phyloP scores from a whole-genome alignment of 2,888 invertebrate genomes.

The Acanthacorydalis orientalis region DNA sequence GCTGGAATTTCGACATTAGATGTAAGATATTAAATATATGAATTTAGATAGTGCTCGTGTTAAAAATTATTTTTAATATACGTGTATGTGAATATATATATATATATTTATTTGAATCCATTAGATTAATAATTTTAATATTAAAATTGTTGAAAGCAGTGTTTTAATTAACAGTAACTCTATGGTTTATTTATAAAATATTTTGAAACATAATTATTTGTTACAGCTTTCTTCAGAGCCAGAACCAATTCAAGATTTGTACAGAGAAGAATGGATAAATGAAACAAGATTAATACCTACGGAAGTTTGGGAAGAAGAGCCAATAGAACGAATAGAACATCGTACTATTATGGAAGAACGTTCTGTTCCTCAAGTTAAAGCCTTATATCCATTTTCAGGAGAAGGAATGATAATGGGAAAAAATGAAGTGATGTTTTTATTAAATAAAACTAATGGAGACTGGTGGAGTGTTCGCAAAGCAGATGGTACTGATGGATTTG shows the following conservation, averaged over 20 bases:
- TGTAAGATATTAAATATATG: conserved; percentile 18
- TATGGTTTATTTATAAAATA: neutral
- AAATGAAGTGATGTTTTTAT: conserved; percentile 81
- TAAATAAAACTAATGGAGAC: conserved; percentile 90
- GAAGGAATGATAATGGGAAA: conserved; percentile 85
- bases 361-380: conserved; percentile 71
- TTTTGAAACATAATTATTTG: neutral
- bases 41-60: neutral
- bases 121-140: too few species aligned
- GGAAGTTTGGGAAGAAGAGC: conserved; percentile 86
- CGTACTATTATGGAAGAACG: conserved; percentile 76
- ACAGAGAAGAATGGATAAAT: conserved; percentile 60
- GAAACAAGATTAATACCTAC: conserved; percentile 72
- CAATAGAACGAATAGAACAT: conserved; percentile 69
- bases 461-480: conserved; percentile 96
- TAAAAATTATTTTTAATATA: too few species aligned
- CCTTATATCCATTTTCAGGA: conserved; percentile 79
- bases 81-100: too few species aligned
- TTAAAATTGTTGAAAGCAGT: too few species aligned
- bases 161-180: neutral
- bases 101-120: too few species aligned
- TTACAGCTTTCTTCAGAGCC: conserved; percentile 41
- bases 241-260: conserved; percentile 36
- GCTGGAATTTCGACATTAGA: conserved; percentile 57
- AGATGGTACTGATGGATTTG: conserved; percentile 87